phyloP scores from a whole-genome alignment of 37 sponge, comb jelly and placozoan species.

The Aplysina aerophoba region DNA sequence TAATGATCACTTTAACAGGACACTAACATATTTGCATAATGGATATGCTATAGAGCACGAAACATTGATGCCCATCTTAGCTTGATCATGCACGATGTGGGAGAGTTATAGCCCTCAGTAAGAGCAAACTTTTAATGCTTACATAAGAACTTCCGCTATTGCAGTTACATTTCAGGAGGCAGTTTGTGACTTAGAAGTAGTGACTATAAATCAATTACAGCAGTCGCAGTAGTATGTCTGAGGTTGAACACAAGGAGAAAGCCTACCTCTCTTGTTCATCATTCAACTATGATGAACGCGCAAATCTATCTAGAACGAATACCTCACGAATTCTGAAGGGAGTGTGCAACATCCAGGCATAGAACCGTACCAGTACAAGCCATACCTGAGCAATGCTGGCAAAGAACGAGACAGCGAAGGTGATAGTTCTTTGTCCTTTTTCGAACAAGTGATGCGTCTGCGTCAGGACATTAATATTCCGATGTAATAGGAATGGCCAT shows the following conservation, averaged over 20 bases:
- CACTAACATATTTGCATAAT: no score
- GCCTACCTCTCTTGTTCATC: slow-evolving; percentile 9
- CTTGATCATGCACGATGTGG: neutral
- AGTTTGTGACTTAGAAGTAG: neutral
- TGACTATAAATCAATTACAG: neutral
- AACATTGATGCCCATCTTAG: neutral
- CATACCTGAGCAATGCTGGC: neutral
- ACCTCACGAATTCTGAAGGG: no score
- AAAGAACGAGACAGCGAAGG: neutral
- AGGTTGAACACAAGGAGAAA: neutral
- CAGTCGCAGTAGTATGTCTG: neutral
- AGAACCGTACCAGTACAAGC: neutral
- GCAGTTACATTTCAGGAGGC: neutral
- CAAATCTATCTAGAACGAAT: neutral
- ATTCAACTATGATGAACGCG: neutral
- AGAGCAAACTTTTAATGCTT: slow-evolving; percentile 4
- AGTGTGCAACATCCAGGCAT: no score
- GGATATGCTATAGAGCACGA: slow-evolving; percentile 10
- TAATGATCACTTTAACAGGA: no score
- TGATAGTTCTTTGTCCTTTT: neutral
- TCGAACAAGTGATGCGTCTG: no score
- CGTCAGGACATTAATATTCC: no score
- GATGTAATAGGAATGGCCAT: no score
- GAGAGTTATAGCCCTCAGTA: neutral
- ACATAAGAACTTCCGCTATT: neutral